phyloP scores from a whole-genome alignment of 2,113 vertebrate species.

The Ramphastos sulfuratus region DNA sequence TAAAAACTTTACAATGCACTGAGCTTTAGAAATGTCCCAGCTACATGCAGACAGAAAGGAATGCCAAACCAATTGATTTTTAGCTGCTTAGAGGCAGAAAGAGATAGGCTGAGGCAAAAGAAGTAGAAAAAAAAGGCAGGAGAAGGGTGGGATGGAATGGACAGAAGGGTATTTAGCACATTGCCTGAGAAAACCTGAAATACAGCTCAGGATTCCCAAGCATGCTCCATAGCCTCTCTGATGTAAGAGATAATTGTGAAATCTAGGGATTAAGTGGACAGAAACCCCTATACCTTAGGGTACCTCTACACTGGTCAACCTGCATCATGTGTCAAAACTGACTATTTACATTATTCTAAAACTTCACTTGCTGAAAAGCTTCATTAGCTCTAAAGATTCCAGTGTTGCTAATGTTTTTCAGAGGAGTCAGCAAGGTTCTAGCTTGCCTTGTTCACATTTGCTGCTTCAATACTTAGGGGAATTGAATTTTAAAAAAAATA shows the following conservation, averaged over 20 bases:
- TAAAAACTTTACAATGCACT: not conserved
- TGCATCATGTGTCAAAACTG: not conserved
- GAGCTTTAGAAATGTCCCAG: slow-evolving; percentile 8
- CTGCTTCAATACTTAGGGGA: not conserved
- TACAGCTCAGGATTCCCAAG: not conserved
- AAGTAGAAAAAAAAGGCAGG: not conserved
- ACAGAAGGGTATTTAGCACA: not conserved
- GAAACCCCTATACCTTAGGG: not conserved
- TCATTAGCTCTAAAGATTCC: not conserved
- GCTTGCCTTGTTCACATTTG: not conserved
- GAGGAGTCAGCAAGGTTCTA: not conserved
- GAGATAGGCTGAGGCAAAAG: not conserved
- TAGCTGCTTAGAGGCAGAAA: slow-evolving; percentile 3
- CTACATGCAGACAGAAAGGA: slow-evolving; percentile 1
- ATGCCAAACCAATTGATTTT: slow-evolving; percentile 17
- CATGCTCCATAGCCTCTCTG: not conserved
- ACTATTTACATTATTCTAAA: not conserved
- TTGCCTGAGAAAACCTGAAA: not conserved
- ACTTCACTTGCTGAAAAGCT: not conserved
- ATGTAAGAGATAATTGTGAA: not conserved
- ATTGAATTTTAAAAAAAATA: too few species aligned
- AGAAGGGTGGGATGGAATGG: not conserved
- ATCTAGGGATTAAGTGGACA: not conserved
- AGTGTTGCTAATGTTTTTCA: not conserved
- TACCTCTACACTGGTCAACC: not conserved